Percentiles rank a stretch among this genome's conserved stretches.
Evolutionary conservation across 92 coral and sea anemone species (phyloP).

Genomic region (Palythoa heliodiscus): DNA sequence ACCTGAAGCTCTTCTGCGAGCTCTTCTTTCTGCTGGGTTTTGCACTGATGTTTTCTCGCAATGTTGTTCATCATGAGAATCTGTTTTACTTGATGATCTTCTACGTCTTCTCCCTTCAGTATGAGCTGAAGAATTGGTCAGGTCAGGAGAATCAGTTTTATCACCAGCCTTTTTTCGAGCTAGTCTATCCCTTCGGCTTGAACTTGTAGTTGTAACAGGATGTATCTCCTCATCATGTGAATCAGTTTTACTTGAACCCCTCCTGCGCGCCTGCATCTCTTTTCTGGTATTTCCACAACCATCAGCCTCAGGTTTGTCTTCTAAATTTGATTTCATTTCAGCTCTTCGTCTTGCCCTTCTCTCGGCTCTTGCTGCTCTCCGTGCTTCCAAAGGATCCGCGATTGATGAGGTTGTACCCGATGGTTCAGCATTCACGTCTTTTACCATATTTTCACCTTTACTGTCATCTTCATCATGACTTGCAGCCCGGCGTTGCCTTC

Average conservation of each 20-base stretch:
- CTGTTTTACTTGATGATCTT: constrained; percentile 8
- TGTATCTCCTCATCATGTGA: constrained; percentile 40
- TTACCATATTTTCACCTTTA: background rate
- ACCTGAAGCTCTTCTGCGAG: constrained; percentile 33
- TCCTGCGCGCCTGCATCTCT: constrained; percentile 27
- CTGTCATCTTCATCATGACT: constrained; percentile 33
- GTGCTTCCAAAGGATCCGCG: constrained; percentile 14
- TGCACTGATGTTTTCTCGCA: constrained; percentile 9
- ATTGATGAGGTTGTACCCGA: background rate
- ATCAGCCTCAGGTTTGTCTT: constrained; percentile 48
- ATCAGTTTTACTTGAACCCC: constrained; percentile 28
- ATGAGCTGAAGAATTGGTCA: constrained; percentile 4
- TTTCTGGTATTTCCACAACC: constrained; percentile 40
- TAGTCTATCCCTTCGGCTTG: background rate
- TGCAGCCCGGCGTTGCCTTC: constrained; percentile 7
- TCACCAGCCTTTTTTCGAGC: background rate
- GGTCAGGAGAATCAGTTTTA: constrained; percentile 29
- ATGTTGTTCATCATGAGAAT: constrained; percentile 30
- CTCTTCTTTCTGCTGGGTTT: constrained; percentile 15
- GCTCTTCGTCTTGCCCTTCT: constrained; percentile 64
- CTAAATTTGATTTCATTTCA: constrained; percentile 39
- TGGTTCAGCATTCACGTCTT: background rate
- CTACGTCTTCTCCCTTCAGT: background rate
- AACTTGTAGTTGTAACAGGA: constrained; percentile 10
- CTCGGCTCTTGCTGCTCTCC: constrained; percentile 74